Evolutionary conservation across 2,113 vertebrate species (phyloP).

Genomic region (Chloropsis cyanopogon): DNA sequence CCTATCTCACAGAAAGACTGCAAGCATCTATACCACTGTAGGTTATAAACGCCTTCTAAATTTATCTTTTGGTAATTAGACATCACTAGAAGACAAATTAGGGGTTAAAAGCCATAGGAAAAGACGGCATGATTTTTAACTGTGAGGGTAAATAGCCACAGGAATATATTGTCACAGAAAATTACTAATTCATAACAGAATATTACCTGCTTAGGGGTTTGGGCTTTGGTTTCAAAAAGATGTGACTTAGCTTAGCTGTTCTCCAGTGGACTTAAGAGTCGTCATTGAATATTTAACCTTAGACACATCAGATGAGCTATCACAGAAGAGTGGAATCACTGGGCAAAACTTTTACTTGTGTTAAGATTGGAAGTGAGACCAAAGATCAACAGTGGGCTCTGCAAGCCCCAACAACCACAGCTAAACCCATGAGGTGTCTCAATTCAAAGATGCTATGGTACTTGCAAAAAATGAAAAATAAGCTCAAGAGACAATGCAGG

Average conservation of each 20-base stretch:
- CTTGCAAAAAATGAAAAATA: neutral
- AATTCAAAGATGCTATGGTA: neutral
- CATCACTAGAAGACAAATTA: neutral
- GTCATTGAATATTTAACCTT: no score
- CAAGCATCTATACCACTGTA: neutral
- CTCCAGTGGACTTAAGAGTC: no score
- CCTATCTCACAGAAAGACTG: neutral
- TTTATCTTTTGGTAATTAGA: neutral
- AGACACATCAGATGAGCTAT: no score
- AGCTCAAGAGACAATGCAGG: neutral
- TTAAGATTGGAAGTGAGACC: neutral
- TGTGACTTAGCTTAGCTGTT: neutral
- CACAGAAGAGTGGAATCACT: neutral
- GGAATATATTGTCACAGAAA: neutral
- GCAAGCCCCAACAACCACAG: neutral
- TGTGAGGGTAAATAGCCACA: neutral
- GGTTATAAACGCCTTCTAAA: neutral
- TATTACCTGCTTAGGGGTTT: neutral
- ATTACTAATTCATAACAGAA: neutral
- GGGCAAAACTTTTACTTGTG: neutral
- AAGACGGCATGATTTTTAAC: neutral
- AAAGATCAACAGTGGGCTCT: neutral
- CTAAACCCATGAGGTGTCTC: no score
- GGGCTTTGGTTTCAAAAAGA: neutral
- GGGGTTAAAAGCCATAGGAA: neutral